phyloP scores from a whole-genome alignment of 1,140 invertebrate genomes.

The Himalopsyche phryganea region DNA sequence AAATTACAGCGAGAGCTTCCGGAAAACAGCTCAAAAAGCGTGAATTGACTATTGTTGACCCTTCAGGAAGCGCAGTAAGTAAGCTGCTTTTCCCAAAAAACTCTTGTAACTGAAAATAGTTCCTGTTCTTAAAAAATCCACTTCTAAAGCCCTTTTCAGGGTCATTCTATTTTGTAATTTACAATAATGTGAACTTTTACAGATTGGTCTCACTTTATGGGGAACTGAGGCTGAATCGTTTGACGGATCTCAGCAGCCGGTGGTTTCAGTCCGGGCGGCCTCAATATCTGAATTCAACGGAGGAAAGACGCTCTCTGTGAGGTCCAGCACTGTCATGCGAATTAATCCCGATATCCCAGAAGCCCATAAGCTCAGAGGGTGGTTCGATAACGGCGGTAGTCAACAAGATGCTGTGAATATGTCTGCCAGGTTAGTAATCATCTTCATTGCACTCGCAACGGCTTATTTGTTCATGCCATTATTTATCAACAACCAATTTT shows the following conservation, averaged over 20 bases:
- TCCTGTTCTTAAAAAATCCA: not conserved
- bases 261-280: constrained; percentile 62
- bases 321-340: constrained; percentile 61
- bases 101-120: too few relatives aligned
- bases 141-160: not conserved
- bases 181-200: constrained; percentile 24
- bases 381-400: constrained; percentile 80
- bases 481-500: too few relatives aligned
- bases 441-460: too few relatives aligned
- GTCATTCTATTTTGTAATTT: not conserved
- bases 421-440: constrained; percentile 52
- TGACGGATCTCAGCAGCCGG: constrained; percentile 68
- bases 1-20: constrained; percentile 68
- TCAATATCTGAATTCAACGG: constrained; percentile 55
- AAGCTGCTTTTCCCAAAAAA: constrained; percentile 3
- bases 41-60: constrained; percentile 85
- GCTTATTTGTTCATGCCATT: too few relatives aligned
- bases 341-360: constrained; percentile 88
- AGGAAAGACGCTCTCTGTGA: constrained; percentile 64
- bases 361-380: constrained; percentile 80
- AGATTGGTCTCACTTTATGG: constrained; percentile 73
- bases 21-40: constrained; percentile 86
- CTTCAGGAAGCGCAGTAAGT: constrained; percentile 72
- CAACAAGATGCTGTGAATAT: constrained; percentile 60
- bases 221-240: constrained; percentile 81